A percentile compares a stretch with the other conserved stretches of the same genome.
These are phyloP conservation scores for Phataginus tricuspis DNA, from an alignment of 2,797 vertebrate species.

Conservation along the genomic window DNA sequence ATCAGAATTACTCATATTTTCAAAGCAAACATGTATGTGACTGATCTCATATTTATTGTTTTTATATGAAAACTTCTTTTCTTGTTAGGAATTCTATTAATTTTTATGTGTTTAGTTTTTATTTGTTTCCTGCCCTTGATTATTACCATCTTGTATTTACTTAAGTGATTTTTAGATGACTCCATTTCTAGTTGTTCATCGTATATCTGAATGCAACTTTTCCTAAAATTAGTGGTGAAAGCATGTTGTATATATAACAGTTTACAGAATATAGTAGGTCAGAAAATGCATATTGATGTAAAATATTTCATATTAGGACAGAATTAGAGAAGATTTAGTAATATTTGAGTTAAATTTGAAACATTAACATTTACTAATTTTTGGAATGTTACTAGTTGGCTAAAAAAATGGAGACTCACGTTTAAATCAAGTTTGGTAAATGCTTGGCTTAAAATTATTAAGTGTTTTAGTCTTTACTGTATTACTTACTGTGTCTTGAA, in stretches of 20 bases:
- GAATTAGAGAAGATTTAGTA: background rate
- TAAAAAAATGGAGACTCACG: background rate
- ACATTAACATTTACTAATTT: background rate
- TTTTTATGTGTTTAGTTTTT: background rate
- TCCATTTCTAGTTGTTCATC: background rate
- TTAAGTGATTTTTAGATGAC: background rate
- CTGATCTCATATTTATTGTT: background rate
- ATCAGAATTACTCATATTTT: background rate
- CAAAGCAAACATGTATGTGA: background rate
- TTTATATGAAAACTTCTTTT: background rate
- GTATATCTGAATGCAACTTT: background rate
- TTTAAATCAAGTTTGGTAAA: background rate
- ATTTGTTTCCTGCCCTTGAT: background rate
- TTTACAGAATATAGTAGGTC: background rate
- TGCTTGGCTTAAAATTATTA: background rate
- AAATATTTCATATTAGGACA: background rate
- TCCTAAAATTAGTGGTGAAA: background rate
- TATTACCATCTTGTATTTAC: background rate
- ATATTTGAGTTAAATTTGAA: slow-evolving; percentile 11
- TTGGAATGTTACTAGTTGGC: background rate
- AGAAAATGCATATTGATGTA: background rate
- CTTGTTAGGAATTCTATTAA: background rate
- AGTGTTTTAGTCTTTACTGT: background rate
- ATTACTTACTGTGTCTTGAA: background rate
- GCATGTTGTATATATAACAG: background rate